phyloP scores from a whole-genome alignment of 92 coral and sea anemone species.

The Nematostella vectensis region DNA sequence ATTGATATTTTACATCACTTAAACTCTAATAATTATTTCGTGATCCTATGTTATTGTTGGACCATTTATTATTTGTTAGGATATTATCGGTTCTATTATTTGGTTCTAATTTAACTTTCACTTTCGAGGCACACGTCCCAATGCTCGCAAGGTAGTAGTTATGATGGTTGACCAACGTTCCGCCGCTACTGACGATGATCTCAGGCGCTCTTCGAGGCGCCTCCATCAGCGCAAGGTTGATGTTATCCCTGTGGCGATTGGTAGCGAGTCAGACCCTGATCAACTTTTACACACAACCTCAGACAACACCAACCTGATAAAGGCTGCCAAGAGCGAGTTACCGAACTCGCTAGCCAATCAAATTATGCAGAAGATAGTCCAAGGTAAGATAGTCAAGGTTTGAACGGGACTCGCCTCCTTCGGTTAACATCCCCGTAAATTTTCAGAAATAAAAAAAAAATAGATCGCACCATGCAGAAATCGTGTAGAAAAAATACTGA shows the following conservation, averaged over 20 bases:
- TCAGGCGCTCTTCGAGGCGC: slow-evolving; percentile 36
- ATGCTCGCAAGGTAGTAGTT: slow-evolving; percentile 69
- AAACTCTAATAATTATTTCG: too few relatives aligned
- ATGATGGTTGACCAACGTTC: slow-evolving; percentile 61
- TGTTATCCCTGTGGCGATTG: slow-evolving; percentile 65
- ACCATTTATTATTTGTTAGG: too few relatives aligned
- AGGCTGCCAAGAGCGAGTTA: slow-evolving; percentile 20
- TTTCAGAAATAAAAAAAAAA: too few relatives aligned
- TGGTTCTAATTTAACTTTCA: too few relatives aligned
- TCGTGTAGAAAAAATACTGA: too few relatives aligned
- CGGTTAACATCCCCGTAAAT: too few relatives aligned
- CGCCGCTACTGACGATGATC: slow-evolving; percentile 27
- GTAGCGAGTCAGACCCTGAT: slow-evolving; percentile 40
- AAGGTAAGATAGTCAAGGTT: slow-evolving; percentile 25
- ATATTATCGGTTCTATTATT: too few relatives aligned
- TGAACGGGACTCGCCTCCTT: too few relatives aligned
- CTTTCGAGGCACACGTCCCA: slow-evolving; percentile 56
- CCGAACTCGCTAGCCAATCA: slow-evolving; percentile 32
- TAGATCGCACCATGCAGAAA: too few relatives aligned
- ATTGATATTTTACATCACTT: too few relatives aligned
- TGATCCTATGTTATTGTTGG: too few relatives aligned
- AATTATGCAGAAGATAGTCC: slow-evolving; percentile 28
- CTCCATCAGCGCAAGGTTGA: slow-evolving; percentile 41
- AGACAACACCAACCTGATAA: slow-evolving; percentile 32
- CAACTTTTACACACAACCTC: slow-evolving; percentile 26